Evolutionary conservation across 2,888 invertebrate genomes (phyloP).

Genomic region (Gasteruption jaculator): DNA sequence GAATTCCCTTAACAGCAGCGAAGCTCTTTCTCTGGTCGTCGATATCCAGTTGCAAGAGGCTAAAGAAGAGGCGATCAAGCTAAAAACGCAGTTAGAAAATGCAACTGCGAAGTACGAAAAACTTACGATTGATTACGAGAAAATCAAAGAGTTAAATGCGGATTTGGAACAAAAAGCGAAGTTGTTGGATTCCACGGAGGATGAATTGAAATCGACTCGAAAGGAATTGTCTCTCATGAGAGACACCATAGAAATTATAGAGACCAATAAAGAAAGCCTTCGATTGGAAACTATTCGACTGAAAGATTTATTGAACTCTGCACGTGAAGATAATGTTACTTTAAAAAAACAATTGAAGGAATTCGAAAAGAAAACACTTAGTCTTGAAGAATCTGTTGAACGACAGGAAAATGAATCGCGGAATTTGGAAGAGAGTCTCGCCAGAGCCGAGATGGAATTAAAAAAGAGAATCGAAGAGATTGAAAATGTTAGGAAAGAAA

Average conservation of each 20-base stretch:
- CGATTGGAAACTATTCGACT: too few relatives aligned
- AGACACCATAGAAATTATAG: background rate
- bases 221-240: background rate
- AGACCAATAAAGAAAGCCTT: too few relatives aligned
- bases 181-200: too few relatives aligned
- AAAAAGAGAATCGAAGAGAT: too few relatives aligned
- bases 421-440: too few relatives aligned
- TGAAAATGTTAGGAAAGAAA: too few relatives aligned
- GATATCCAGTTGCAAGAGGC: constrained; percentile 49
- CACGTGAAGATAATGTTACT: too few relatives aligned
- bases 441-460: too few relatives aligned
- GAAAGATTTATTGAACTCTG: too few relatives aligned
- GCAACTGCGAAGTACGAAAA: constrained; percentile 30
- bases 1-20: constrained; percentile 33
- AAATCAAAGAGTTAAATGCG: constrained; percentile 19
- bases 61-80: constrained; percentile 37
- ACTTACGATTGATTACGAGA: constrained; percentile 23
- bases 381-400: constrained; percentile 18
- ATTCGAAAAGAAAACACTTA: constrained; percentile 16
- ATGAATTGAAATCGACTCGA: constrained; percentile 3
- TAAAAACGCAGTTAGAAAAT: constrained; percentile 53
- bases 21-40: constrained; percentile 41
- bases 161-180: constrained; percentile 19
- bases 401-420: too few relatives aligned
- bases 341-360: constrained; percentile 22